Conservation (phyloP, 2,113 vertebrate genomes). For the Triplophysa tibetana region DNA sequence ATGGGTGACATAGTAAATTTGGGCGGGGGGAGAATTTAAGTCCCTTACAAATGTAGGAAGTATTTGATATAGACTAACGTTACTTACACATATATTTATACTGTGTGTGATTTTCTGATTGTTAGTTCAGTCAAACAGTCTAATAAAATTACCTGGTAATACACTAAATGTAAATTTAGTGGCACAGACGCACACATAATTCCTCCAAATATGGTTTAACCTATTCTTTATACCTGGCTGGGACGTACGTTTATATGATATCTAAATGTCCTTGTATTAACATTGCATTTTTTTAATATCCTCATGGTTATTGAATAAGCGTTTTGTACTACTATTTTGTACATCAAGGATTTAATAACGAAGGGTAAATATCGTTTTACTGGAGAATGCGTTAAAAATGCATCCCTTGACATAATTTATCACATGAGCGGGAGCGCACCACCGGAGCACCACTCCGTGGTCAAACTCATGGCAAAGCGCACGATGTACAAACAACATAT, state of each 20-base stretch:
- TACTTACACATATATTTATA: neutral
- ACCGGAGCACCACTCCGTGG: neutral
- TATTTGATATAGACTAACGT: neutral
- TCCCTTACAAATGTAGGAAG: constrained; percentile 30
- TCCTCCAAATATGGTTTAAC: no score
- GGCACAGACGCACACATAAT: neutral
- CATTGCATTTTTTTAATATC: neutral
- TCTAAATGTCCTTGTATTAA: neutral
- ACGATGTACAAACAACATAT: neutral
- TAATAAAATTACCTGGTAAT: no score
- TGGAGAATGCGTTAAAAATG: neutral
- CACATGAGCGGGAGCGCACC: constrained; percentile 53
- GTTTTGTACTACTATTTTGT: neutral
- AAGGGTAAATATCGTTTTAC: neutral
- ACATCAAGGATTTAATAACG: neutral
- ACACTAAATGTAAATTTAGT: neutral
- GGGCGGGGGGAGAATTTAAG: constrained; percentile 48
- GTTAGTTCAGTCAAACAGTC: no score
- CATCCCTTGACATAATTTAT: constrained; percentile 55
- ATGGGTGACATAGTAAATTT: constrained; percentile 57
- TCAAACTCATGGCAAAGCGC: neutral
- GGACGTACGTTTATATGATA: neutral
- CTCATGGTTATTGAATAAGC: neutral
- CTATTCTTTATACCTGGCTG: neutral
- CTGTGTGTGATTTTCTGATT: no score